Percentiles rank a stretch among this genome's conserved stretches.
phyloP scores from a whole-genome alignment of 2,888 invertebrate species.

The Drepana falcataria region DNA sequence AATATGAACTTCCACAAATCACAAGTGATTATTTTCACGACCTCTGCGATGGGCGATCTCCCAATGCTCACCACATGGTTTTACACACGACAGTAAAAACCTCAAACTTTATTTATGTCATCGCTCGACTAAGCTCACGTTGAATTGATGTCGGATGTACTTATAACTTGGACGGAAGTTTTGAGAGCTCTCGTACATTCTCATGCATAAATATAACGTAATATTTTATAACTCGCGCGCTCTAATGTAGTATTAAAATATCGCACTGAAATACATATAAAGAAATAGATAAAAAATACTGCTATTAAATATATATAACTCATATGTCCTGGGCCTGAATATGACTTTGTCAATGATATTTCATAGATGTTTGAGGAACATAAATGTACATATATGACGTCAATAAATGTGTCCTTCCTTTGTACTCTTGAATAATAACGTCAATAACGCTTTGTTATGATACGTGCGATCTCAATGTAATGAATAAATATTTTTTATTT shows the following conservation, averaged over 20 bases:
- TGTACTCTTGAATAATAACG: no score
- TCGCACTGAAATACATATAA: background rate
- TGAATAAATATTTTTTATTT: no score
- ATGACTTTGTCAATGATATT: no score
- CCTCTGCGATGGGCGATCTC: background rate
- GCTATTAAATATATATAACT: no score
- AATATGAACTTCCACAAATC: background rate
- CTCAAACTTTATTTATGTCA: conserved; percentile 15
- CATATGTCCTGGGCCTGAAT: no score
- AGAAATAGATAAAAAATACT: background rate
- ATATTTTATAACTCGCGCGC: conserved; percentile 1
- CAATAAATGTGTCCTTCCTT: no score
- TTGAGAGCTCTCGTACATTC: conserved; percentile 20
- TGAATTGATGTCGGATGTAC: conserved; percentile 29
- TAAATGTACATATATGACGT: no score
- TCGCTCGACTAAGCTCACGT: conserved; percentile 19
- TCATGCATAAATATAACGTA: conserved; percentile 3
- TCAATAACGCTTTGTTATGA: no score
- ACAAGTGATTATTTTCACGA: background rate
- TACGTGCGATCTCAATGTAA: no score
- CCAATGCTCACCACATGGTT: background rate
- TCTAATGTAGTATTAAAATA: background rate
- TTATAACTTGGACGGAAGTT: conserved; percentile 21
- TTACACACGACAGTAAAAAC: conserved; percentile 1
- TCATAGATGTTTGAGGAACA: no score